Evolutionary conservation across 2,888 invertebrate species (phyloP).

Genomic region (Ecliptopera silaceata): DNA sequence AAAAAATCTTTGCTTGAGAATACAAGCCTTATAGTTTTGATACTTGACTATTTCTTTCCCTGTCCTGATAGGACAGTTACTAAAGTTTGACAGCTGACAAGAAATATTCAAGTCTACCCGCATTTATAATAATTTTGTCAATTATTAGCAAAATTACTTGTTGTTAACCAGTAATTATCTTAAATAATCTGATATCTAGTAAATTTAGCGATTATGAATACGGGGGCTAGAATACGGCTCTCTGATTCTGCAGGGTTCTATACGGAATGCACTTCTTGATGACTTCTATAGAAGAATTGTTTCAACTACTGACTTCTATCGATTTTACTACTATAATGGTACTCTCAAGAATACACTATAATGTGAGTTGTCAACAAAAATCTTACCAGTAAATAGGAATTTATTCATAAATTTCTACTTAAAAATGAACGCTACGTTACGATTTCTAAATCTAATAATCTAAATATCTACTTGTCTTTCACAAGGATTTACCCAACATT

Average conservation of each 20-base stretch:
- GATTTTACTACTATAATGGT: neutral
- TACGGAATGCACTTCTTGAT: conserved; percentile 49
- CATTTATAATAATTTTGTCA: neutral
- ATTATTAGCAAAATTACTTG: no score
- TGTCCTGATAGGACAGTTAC: neutral
- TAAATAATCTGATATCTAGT: neutral
- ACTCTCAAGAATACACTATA: neutral
- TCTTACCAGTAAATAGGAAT: no score
- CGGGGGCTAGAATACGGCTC: conserved; percentile 11
- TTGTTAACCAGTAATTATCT: neutral
- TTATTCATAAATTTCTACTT: neutral
- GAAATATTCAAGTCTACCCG: neutral
- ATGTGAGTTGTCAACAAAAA: no score
- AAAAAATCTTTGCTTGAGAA: neutral
- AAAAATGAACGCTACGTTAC: neutral
- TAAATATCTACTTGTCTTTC: neutral
- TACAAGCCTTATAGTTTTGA: neutral
- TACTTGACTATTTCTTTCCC: neutral
- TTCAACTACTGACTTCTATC: conserved; percentile 4
- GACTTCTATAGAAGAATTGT: conserved; percentile 10
- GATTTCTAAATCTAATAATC: neutral
- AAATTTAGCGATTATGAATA: neutral
- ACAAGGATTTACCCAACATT: neutral
- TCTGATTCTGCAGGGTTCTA: conserved; percentile 46
- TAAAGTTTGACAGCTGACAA: neutral